Conservation (phyloP, 2,888 invertebrate genomes). For the Thereva nobilitata region DNA sequence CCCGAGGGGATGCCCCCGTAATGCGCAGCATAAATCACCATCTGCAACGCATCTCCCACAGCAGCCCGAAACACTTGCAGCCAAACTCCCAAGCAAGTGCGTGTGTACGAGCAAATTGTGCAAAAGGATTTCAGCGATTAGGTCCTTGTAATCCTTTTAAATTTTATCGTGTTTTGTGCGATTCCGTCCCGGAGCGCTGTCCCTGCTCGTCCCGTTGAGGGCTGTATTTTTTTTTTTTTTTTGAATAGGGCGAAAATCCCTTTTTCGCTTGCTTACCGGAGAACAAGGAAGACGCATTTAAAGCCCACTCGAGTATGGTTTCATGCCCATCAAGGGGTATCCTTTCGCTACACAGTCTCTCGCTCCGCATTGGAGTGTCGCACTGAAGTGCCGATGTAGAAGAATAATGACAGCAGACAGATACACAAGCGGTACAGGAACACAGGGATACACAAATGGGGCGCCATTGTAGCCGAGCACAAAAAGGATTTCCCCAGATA, state of each 20-base stretch:
- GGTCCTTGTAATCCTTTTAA: constrained; percentile 28
- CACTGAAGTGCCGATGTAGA: constrained; percentile 18
- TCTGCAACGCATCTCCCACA: constrained; percentile 4
- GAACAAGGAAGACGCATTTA: constrained; percentile 27
- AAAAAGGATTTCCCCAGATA: constrained; percentile 36
- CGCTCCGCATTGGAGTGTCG: constrained; percentile 3
- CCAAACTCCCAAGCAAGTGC: constrained; percentile 24
- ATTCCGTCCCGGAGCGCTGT: constrained; percentile 3
- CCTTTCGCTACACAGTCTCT: no score
- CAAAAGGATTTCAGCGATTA: constrained; percentile 26
- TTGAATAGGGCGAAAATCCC: constrained; percentile 27
- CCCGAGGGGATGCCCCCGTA: neutral
- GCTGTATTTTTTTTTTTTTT: constrained; percentile 8
- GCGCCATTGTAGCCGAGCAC: constrained; percentile 11
- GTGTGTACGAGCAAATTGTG: constrained; percentile 16
- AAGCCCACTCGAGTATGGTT: constrained; percentile 34
- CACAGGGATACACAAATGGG: constrained; percentile 9
- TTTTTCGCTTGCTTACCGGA: constrained; percentile 19
- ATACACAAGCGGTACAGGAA: neutral
- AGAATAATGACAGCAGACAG: constrained; percentile 5
- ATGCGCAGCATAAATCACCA: constrained; percentile 14
- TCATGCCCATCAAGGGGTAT: constrained; percentile 15
- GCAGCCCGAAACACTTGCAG: neutral
- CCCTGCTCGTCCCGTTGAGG: constrained; percentile 1
- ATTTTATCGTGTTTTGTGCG: constrained; percentile 17